Percentiles rank a stretch among this genome's conserved stretches.
These are phyloP conservation scores for Drosophila pseudoobscura DNA, from an alignment of 1,140 invertebrate species.

Conservation along the genomic window DNA sequence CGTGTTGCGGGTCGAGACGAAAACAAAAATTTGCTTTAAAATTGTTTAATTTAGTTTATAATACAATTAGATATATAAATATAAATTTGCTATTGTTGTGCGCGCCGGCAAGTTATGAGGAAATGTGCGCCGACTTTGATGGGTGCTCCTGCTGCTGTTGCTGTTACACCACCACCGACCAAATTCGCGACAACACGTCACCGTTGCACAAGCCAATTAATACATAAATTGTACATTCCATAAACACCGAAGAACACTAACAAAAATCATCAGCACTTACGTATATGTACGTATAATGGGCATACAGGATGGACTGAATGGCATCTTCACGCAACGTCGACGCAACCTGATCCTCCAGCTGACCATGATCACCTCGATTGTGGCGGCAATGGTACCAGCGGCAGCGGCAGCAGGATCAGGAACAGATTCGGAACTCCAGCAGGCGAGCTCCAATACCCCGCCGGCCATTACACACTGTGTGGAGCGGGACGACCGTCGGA, in stretches of 20 bases:
- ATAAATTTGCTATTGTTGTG: conserved; percentile 18
- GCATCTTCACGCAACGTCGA: conserved; percentile 44
- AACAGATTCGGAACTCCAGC: conserved; percentile 35
- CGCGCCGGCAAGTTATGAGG: conserved; percentile 56
- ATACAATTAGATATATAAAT: conserved; percentile 12
- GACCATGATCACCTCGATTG: conserved; percentile 66
- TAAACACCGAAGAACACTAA: conserved; percentile 12
- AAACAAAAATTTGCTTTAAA: conserved; percentile 19
- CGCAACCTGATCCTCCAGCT: conserved; percentile 61
- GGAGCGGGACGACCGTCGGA: conserved; percentile 65
- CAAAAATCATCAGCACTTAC: conserved; percentile 16
- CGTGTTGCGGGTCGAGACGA: conserved; percentile 36
- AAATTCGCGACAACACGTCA: conserved; percentile 43
- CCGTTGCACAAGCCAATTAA: conserved; percentile 58
- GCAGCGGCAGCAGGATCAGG: conserved; percentile 12
- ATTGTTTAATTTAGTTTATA: conserved; percentile 5
- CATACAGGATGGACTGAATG: conserved; percentile 68
- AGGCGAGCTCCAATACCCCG: conserved; percentile 13
- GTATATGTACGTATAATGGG: conserved; percentile 65
- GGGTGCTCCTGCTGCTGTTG: conserved; percentile 63
- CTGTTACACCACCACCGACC: conserved; percentile 49
- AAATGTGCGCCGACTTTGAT: conserved; percentile 65
- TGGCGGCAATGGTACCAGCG: conserved; percentile 49
- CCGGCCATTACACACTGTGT: conserved; percentile 64
- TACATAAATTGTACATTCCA: conserved; percentile 46